phyloP scores from a whole-genome alignment of 53 echinoderm and acorn worm species.

The Paracentrotus lividus region DNA sequence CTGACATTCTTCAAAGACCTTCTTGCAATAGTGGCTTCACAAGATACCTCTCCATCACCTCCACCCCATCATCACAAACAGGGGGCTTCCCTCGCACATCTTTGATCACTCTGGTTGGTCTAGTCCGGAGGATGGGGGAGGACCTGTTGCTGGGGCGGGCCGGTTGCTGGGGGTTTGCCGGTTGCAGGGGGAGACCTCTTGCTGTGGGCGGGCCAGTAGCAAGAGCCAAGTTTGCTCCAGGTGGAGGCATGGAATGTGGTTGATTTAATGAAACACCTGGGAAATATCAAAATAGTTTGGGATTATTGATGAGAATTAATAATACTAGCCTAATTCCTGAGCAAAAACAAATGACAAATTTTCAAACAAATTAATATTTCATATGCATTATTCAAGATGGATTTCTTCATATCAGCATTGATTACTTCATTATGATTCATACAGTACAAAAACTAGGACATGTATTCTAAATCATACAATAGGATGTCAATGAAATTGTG shows the following conservation, averaged over 20 bases:
- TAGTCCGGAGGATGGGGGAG: neutral
- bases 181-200: neutral
- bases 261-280: too few species aligned
- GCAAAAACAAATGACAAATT: too few species aligned
- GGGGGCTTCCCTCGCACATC: conserved; percentile 9
- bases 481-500: too few species aligned
- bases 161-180: neutral
- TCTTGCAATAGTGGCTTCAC: conserved; percentile 56
- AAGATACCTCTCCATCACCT: conserved; percentile 1
- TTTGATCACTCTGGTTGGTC: conserved; percentile 4
- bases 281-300: neutral
- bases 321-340: too few species aligned
- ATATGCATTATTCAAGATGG: too few species aligned
- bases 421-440: too few species aligned
- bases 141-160: neutral
- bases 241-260: neutral
- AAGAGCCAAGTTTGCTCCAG: neutral
- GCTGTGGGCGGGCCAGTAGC: neutral
- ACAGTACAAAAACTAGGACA: too few species aligned
- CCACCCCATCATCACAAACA: conserved; percentile 39
- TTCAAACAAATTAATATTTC: too few species aligned
- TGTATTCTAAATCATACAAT: too few species aligned
- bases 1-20: conserved; percentile 48
- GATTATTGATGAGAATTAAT: neutral
- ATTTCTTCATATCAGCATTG: too few species aligned